Conservation (phyloP, 1,140 invertebrate species). For the Mizuhopecten yessoensis region DNA sequence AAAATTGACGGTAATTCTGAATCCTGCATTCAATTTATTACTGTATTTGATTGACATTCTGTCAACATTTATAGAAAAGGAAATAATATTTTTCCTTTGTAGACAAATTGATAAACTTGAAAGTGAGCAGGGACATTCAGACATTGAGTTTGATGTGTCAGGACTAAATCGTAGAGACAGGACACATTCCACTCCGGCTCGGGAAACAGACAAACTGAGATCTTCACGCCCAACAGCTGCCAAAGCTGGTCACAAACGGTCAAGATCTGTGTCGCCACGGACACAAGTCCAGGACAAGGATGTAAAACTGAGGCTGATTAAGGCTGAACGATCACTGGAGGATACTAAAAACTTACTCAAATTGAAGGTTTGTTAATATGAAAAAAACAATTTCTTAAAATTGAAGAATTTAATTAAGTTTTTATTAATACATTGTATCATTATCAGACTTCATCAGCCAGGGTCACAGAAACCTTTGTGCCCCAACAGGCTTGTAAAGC, state of each 20-base stretch:
- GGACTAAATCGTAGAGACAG: conserved; percentile 60
- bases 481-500: too few relatives aligned
- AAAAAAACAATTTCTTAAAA: too few relatives aligned
- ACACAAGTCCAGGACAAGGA: conserved; percentile 17
- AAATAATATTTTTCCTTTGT: neutral
- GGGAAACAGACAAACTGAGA: conserved; percentile 48
- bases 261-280: conserved; percentile 58
- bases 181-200: conserved; percentile 69
- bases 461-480: too few relatives aligned
- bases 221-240: conserved; percentile 56
- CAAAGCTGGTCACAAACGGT: conserved; percentile 43
- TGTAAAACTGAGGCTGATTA: conserved; percentile 51
- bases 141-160: conserved; percentile 68
- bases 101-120: conserved; percentile 66
- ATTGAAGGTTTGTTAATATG: conserved; percentile 64
- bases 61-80: too few relatives aligned
- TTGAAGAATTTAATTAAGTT: too few relatives aligned
- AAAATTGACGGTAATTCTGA: too few relatives aligned
- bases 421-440: too few relatives aligned
- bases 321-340: conserved; percentile 63
- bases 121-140: conserved; percentile 55
- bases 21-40: too few relatives aligned
- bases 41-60: too few relatives aligned
- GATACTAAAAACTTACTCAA: conserved; percentile 69
- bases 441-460: too few relatives aligned